A percentile compares a stretch with the other conserved stretches of the same genome.
These are phyloP conservation scores for Drosophila virilis DNA, from an alignment of 1,140 invertebrate genomes.

Conservation along the genomic window DNA sequence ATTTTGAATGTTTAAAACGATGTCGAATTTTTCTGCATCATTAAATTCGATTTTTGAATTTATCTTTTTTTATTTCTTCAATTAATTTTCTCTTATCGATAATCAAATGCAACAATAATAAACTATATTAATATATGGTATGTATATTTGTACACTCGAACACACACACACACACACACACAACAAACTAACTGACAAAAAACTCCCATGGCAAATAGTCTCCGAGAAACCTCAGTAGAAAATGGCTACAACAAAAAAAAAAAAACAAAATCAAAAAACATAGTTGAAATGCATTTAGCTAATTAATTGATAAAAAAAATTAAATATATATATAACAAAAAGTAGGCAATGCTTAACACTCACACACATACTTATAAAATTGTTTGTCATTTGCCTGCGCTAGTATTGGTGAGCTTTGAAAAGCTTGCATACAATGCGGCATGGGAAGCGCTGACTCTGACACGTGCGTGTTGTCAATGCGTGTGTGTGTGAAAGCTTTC, in stretches of 20 bases:
- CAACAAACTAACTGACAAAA: neutral
- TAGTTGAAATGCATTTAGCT: conserved; percentile 80
- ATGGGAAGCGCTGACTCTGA: neutral
- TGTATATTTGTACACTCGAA: conserved; percentile 75
- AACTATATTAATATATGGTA: conserved; percentile 71
- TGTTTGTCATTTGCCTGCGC: conserved; percentile 13
- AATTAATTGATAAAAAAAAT: conserved; percentile 75
- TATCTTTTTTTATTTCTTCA: conserved; percentile 72
- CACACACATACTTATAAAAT: conserved; percentile 26
- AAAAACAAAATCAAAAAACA: conserved; percentile 35
- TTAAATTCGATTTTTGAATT: conserved; percentile 56
- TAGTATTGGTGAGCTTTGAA: conserved; percentile 17
- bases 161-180: conserved; percentile 5
- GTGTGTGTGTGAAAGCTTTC: conserved; percentile 19
- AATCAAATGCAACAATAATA: conserved; percentile 59
- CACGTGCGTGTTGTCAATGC: conserved; percentile 11
- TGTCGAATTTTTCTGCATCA: conserved; percentile 35
- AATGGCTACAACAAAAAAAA: conserved; percentile 30
- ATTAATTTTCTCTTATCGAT: conserved; percentile 41
- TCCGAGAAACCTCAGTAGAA: conserved; percentile 75
- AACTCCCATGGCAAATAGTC: conserved; percentile 49
- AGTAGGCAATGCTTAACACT: conserved; percentile 63
- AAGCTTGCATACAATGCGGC: neutral
- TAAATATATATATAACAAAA: conserved; percentile 50
- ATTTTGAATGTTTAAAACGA: conserved; percentile 5